phyloP scores from a whole-genome alignment of 2,113 vertebrate genomes.

The Taurulus bubalis region DNA sequence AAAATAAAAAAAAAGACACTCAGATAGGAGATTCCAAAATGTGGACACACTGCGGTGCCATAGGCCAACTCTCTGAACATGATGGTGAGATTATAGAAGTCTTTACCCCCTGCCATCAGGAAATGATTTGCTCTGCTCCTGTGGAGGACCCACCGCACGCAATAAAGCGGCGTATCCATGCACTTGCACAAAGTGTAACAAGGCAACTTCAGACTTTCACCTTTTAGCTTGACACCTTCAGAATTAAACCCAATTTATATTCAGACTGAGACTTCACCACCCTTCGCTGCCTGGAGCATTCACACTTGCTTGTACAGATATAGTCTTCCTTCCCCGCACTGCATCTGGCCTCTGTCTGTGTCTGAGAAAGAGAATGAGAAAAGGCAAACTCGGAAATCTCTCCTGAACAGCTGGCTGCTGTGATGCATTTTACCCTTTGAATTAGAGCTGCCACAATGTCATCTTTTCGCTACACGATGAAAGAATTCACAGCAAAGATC shows the following conservation, averaged over 20 bases:
- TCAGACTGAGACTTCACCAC: slow-evolving; percentile 57
- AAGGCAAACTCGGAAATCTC: slow-evolving; percentile 56
- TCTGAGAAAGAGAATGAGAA: slow-evolving; percentile 37
- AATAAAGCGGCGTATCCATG: slow-evolving; percentile 41
- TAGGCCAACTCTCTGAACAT: slow-evolving; percentile 69
- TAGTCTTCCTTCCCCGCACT: slow-evolving; percentile 47
- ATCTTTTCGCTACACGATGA: background rate
- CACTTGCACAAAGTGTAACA: slow-evolving; percentile 52
- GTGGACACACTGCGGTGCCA: slow-evolving; percentile 64
- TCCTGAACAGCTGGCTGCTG: slow-evolving; percentile 60
- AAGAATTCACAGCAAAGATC: background rate
- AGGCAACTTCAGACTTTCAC: slow-evolving; percentile 63
- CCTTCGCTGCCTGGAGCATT: slow-evolving; percentile 60
- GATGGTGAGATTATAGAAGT: slow-evolving; percentile 69
- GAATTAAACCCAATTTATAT: slow-evolving; percentile 76
- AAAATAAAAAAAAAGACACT: slow-evolving; percentile 46
- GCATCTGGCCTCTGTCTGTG: slow-evolving; percentile 62
- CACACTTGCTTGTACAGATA: slow-evolving; percentile 72
- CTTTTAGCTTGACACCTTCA: slow-evolving; percentile 58
- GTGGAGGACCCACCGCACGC: slow-evolving; percentile 53
- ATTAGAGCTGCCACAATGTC: background rate
- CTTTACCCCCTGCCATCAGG: slow-evolving; percentile 64
- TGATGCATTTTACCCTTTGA: slow-evolving; percentile 44
- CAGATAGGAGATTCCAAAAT: slow-evolving; percentile 76
- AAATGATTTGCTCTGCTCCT: slow-evolving; percentile 68